Evolutionary conservation across 2,113 vertebrate species (phyloP).

Genomic region (Thunnus thynnus): DNA sequence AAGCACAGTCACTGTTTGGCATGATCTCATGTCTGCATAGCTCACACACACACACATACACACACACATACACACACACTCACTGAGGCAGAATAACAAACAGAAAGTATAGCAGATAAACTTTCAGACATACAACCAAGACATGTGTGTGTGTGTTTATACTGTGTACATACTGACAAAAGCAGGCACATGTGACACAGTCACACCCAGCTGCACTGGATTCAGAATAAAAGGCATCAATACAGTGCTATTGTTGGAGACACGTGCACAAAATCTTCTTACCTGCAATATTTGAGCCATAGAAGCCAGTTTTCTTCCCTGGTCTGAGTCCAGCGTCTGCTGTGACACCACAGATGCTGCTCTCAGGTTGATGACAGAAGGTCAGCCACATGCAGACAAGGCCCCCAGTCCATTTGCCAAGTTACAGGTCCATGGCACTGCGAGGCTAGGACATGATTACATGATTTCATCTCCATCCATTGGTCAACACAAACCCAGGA

Average conservation of each 20-base stretch:
- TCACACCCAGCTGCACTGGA: conserved; percentile 36
- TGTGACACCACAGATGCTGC: conserved; percentile 6
- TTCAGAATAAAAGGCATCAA: background rate
- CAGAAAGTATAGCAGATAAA: conserved; percentile 19
- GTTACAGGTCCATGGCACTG: conserved; percentile 35
- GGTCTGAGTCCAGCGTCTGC: conserved; percentile 24
- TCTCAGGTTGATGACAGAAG: conserved; percentile 54
- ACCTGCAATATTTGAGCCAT: conserved; percentile 53
- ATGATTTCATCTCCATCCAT: conserved; percentile 72
- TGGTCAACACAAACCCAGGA: conserved; percentile 25
- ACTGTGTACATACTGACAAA: background rate
- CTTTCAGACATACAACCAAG: background rate
- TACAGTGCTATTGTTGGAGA: background rate
- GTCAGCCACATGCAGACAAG: conserved; percentile 35
- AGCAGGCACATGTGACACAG: conserved; percentile 13
- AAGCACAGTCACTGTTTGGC: conserved; percentile 54
- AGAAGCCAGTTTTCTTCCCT: conserved; percentile 18
- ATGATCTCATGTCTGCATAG: conserved; percentile 69
- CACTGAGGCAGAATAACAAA: conserved; percentile 18
- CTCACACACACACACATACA: conserved; percentile 10
- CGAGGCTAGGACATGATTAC: background rate
- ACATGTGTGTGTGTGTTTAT: conserved; percentile 5
- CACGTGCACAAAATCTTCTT: conserved; percentile 9
- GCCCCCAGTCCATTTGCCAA: conserved; percentile 62
- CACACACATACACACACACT: conserved; percentile 1